Base-by-base conservation (phyloP, 2,797 vertebrate genomes). In the Hozukius guyotensis region DNA sequence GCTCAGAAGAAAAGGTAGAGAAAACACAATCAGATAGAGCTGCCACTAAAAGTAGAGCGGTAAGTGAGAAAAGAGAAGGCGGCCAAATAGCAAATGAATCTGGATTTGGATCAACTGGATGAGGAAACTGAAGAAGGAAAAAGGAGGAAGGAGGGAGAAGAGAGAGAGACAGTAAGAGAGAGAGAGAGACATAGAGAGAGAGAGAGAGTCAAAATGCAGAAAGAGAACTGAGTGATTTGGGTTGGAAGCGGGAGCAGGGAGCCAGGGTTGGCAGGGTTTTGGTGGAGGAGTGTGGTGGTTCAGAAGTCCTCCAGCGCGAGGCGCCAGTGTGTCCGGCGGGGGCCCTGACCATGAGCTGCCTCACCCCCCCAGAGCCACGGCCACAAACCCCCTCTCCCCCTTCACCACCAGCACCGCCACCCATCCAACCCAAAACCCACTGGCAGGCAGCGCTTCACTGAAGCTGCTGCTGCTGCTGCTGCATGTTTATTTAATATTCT, bases 401-500 rank as follows among this genome's bases (percentile, higher is more conserved):
- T 88, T 89, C 91, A 93, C 94, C 91, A 88, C 87, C 90, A 88
- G 89, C 93, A 93, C 90, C 93, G 74, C 93, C 91, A 92, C 94
- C 91, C 93, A 92, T 90, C 93, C 96, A 96, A 96, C 92, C 95
- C 95, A 93, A 86, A 94, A 96, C 94, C 94, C 94, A 95, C 96
- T 96, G 96, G 94, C 94, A 96, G 93, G 88, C 94, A 95, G 92
- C 90, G 89, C 90, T 93, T 80, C 88, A 86, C 87, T 94, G 94
- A 89, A 93, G 91, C 94, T 93, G 90, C 88, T 90, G 94, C 95
- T 93, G 93, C 94, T 89, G 90, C 90, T 91, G 94, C 95, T 93
- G 92, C 92, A 94, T 95, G 95, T 97, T 97, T 96, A 96, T 97
- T 97, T 96, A 97, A 96, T 96, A 97, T 96, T 96, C 96, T 94